Evolutionary conservation across 2,888 invertebrate species (phyloP).

Genomic region (Beris morrisii): DNA sequence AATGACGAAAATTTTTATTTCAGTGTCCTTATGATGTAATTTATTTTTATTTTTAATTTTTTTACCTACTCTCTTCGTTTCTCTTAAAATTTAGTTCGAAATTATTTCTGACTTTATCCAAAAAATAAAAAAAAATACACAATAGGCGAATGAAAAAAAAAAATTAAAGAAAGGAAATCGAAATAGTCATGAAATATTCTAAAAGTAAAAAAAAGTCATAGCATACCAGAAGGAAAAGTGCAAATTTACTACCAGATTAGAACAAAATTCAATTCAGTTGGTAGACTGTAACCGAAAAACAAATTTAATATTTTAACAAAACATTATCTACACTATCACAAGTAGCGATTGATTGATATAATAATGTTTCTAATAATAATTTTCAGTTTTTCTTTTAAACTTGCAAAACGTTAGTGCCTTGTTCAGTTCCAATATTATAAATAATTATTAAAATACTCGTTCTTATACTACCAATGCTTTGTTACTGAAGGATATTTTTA

Average conservation of each 20-base stretch:
- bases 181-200: slow-evolving; percentile 16
- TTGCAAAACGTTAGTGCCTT: background rate
- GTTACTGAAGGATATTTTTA: slow-evolving; percentile 21
- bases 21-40: background rate
- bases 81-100: background rate
- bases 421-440: too few relatives aligned
- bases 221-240: slow-evolving; percentile 41
- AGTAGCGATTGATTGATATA: too few relatives aligned
- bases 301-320: background rate
- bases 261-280: background rate
- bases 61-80: slow-evolving; percentile 11
- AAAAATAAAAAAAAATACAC: slow-evolving; percentile 31
- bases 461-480: slow-evolving; percentile 7
- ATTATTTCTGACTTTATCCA: slow-evolving; percentile 1
- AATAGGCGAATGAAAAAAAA: slow-evolving; percentile 33
- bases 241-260: background rate
- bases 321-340: background rate
- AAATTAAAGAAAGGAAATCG: slow-evolving; percentile 16
- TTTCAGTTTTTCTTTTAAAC: slow-evolving; percentile 17
- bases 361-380: too few relatives aligned
- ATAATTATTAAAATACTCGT: slow-evolving; percentile 8
- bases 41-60: background rate
- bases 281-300: background rate
- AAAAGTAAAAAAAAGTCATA: slow-evolving; percentile 38
- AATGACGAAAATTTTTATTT: too few relatives aligned